A percentile compares a stretch with the other conserved stretches of the same genome.
Evolutionary conservation across 92 coral and sea anemone species (phyloP).

Genomic region (Phenganax subtilis): DNA sequence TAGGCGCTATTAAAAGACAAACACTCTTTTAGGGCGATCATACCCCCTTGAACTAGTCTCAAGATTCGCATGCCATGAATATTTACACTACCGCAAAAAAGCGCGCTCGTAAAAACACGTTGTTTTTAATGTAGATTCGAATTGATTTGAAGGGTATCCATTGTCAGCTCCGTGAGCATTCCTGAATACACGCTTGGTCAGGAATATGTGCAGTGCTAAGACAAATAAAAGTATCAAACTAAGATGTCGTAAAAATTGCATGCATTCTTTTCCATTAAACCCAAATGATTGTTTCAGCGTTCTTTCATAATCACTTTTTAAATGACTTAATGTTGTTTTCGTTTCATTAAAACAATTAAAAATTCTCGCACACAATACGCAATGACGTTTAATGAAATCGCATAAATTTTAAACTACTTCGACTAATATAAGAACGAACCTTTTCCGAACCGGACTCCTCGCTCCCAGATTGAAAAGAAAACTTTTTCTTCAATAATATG

Average conservation of each 20-base stretch:
- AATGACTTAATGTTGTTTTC: background rate
- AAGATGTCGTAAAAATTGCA: background rate
- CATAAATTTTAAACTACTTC: too few relatives aligned
- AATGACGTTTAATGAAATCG: background rate
- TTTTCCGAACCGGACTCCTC: constrained; percentile 41
- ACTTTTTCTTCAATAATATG: constrained; percentile 42
- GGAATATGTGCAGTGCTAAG: background rate
- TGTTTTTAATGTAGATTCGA: background rate
- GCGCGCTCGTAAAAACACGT: background rate
- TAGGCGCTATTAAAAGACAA: constrained; percentile 24
- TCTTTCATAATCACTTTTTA: background rate
- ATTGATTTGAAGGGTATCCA: background rate
- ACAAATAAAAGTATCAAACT: background rate
- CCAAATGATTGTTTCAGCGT: background rate
- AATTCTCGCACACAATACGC: background rate
- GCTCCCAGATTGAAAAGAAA: constrained; percentile 42
- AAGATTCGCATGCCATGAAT: constrained; percentile 14
- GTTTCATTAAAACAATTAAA: background rate
- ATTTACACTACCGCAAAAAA: background rate
- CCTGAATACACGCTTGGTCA: background rate
- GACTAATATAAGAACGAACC: constrained; percentile 1
- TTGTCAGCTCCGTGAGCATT: background rate
- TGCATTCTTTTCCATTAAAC: constrained; percentile 12
- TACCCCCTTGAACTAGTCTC: constrained; percentile 33
- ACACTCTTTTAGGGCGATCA: constrained; percentile 26